Evolutionary conservation across 2,113 vertebrate species (phyloP).

Genomic region (Noctilio leporinus): DNA sequence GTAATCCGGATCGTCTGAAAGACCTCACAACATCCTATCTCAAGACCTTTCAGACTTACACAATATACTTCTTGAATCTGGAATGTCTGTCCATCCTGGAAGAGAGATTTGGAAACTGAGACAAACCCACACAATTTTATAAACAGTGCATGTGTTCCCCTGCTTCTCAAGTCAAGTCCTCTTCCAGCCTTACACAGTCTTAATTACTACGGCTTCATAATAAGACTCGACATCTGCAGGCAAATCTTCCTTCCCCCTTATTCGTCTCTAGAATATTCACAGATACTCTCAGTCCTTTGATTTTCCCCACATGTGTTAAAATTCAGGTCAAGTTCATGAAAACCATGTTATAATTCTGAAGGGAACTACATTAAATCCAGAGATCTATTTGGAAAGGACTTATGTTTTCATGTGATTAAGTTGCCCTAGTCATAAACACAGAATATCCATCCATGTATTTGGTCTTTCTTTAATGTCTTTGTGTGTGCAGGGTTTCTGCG

Average conservation of each 20-base stretch:
- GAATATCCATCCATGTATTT: too few species aligned
- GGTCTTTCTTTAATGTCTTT: not conserved
- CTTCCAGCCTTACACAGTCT: not conserved
- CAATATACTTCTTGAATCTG: fast-evolving
- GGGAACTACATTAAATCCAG: not conserved
- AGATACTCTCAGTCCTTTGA: not conserved
- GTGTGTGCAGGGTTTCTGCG: not conserved
- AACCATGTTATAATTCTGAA: not conserved
- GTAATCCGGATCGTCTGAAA: not conserved
- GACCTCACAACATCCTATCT: fast-evolving
- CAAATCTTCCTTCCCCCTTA: not conserved
- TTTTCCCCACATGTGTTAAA: not conserved
- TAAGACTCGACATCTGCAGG: not conserved
- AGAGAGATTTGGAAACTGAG: not conserved
- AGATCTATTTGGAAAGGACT: not conserved
- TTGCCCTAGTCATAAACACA: not conserved
- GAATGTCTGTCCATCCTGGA: not conserved
- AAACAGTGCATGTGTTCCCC: not conserved
- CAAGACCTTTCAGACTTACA: not conserved
- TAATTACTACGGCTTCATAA: fast-evolving
- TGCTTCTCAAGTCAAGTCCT: not conserved
- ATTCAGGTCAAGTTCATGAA: not conserved
- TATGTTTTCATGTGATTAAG: not conserved
- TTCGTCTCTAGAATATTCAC: not conserved
- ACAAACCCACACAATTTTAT: not conserved